Base-by-base conservation (phyloP, 2,888 invertebrate species). In the Clistopyga incitator region DNA sequence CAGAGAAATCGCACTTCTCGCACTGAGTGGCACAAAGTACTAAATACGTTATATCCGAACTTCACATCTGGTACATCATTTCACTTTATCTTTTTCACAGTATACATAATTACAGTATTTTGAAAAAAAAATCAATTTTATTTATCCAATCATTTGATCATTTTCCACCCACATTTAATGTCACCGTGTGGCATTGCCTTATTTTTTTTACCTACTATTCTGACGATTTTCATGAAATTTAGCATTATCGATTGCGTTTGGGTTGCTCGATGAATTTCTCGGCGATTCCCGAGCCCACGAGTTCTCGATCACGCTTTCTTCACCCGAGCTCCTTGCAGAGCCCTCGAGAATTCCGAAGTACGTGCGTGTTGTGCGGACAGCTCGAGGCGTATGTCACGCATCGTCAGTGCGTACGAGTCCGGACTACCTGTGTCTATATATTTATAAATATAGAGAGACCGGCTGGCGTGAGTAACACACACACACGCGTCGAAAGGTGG, bases 261-360 rank as follows among this genome's bases (percentile, higher is more conserved):
- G 11, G 20, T 10, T 61, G n/a, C 34, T 1, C 61, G 34, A 10
- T 29, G 61, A n/a, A 10, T 59, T 29, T 56, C 52, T 54, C 50
- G 56, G 25, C 15, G 34, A 67, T 29, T 68, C 47, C 50, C 47
- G 61, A 76, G 45, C 25, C 61, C n/a, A 38, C 29, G 29, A 64
- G 56, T 23, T 18, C n/a, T 59, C 72, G 82, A 86, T 84, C 83
- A 85, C 85, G 85, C 86, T 86, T 86, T 86, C 85, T 85, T 85
- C 77, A 81, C 79, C 61, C 81, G 71, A 72, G 68, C 79, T 86
- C 79, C 67, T 79, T 80, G 78, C 54, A 34, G 29, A 45, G 10
- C 23, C 25, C 42, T 34, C 59, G 42, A 23, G 34, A 74, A 82
- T 82, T 61, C 68, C 74, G 50, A 38, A 29, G 38, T 34, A 59